Evolutionary conservation across 2,113 vertebrate genomes (phyloP).

Genomic region (Rhadina sibilatrix): DNA sequence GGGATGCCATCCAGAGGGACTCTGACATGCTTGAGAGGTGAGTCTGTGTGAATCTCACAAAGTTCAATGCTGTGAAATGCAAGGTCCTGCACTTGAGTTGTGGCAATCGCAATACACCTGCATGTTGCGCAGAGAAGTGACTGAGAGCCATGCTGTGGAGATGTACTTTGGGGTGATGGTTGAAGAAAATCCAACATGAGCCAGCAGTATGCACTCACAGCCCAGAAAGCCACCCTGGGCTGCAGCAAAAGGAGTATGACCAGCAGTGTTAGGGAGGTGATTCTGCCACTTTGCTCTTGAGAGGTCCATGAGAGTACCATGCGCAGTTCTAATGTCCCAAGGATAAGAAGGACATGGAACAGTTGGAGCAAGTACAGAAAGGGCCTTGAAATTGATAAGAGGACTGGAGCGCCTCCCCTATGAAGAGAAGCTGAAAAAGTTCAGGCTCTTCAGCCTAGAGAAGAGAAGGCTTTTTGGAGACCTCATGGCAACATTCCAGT

Average conservation of each 20-base stretch:
- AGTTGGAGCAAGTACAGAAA: not conserved
- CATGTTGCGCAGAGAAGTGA: rapidly evolving
- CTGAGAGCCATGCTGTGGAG: not conserved
- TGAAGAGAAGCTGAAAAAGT: not conserved
- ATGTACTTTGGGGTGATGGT: not conserved
- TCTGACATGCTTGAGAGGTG: not conserved
- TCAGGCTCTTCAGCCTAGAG: not conserved
- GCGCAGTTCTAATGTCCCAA: not conserved
- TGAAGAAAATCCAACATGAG: not conserved
- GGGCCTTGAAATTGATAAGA: not conserved
- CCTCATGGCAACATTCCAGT: not conserved
- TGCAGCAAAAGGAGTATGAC: not conserved
- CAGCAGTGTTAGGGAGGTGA: not conserved
- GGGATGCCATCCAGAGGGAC: not conserved
- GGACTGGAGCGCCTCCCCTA: not conserved
- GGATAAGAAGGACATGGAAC: not conserved
- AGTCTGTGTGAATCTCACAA: not conserved
- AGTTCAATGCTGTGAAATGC: not conserved
- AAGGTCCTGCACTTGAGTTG: not conserved
- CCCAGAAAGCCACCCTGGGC: not conserved
- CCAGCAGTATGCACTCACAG: rapidly evolving
- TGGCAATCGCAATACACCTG: not conserved
- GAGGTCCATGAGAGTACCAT: not conserved
- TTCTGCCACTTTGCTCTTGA: rapidly evolving
- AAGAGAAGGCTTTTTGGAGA: not conserved